Percentiles rank a stretch among this genome's conserved stretches.
Conservation (phyloP, 2,888 invertebrate species). For the Lycia hirtaria region DNA sequence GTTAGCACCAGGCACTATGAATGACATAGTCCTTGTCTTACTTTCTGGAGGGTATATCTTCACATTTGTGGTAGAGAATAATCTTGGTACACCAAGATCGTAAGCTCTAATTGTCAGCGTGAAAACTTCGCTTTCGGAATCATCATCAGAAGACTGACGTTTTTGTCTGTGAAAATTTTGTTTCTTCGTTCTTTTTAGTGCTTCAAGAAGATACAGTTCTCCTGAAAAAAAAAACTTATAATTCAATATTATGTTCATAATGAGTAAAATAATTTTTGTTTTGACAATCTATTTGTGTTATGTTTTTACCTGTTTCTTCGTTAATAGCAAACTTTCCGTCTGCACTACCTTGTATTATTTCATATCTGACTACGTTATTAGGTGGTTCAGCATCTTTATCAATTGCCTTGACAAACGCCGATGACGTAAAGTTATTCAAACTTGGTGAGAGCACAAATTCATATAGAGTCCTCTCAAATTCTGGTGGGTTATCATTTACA, state of each 20-base stretch:
- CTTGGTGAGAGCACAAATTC: slow-evolving; percentile 92
- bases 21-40: slow-evolving; percentile 90
- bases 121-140: slow-evolving; percentile 83
- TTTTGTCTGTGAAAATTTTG: slow-evolving; percentile 75
- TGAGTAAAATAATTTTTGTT: not conserved
- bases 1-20: slow-evolving; percentile 92
- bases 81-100: slow-evolving; percentile 93
- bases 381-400: slow-evolving; percentile 94
- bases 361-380: slow-evolving; percentile 94
- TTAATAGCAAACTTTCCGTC: slow-evolving; percentile 91
- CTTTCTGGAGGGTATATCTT: slow-evolving; percentile 92
- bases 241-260: not conserved
- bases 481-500: slow-evolving; percentile 94
- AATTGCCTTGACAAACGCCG: slow-evolving; percentile 92
- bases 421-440: slow-evolving; percentile 90
- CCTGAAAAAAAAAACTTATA: slow-evolving; percentile 67
- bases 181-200: slow-evolving; percentile 73
- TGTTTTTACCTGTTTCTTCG: slow-evolving; percentile 87
- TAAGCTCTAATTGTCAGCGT: slow-evolving; percentile 92
- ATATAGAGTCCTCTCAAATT: slow-evolving; percentile 91
- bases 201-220: slow-evolving; percentile 87
- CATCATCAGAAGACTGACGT: slow-evolving; percentile 71
- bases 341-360: slow-evolving; percentile 91
- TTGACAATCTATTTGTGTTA: not conserved
- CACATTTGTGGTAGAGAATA: slow-evolving; percentile 89